phyloP scores from a whole-genome alignment of 2,888 invertebrate genomes.

The Acrobasis consociella region DNA sequence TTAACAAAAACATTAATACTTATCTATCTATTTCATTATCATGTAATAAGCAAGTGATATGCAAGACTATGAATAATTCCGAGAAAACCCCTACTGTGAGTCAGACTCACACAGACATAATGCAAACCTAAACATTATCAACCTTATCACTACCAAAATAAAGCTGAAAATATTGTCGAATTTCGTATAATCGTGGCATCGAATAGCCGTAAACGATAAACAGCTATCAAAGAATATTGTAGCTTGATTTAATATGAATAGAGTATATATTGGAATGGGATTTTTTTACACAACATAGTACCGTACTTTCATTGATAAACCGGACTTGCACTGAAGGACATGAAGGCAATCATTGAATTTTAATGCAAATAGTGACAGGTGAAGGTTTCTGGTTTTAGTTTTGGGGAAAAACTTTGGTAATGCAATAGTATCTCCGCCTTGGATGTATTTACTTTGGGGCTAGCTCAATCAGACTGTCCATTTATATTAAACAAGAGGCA shows the following conservation, averaged over 20 bases:
- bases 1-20: too few relatives aligned
- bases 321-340: slow-evolving; percentile 17
- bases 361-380: slow-evolving; percentile 8
- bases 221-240: background rate
- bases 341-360: background rate
- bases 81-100: slow-evolving; percentile 17
- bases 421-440: slow-evolving; percentile 5
- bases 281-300: slow-evolving; percentile 22
- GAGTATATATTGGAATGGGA: slow-evolving; percentile 1
- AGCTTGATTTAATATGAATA: background rate
- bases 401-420: slow-evolving; percentile 9
- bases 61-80: slow-evolving; percentile 21
- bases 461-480: too few relatives aligned
- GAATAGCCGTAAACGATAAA: background rate
- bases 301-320: slow-evolving; percentile 30
- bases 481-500: too few relatives aligned
- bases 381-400: slow-evolving; percentile 14
- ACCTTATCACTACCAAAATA: background rate
- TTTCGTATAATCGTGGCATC: background rate
- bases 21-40: background rate
- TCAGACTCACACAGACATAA: background rate
- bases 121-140: background rate
- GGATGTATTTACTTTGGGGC: slow-evolving; percentile 6
- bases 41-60: background rate
- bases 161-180: background rate